These are phyloP conservation scores for Amorpha juglandis DNA, from an alignment of 2,888 invertebrate genomes.

Conservation along the genomic window DNA sequence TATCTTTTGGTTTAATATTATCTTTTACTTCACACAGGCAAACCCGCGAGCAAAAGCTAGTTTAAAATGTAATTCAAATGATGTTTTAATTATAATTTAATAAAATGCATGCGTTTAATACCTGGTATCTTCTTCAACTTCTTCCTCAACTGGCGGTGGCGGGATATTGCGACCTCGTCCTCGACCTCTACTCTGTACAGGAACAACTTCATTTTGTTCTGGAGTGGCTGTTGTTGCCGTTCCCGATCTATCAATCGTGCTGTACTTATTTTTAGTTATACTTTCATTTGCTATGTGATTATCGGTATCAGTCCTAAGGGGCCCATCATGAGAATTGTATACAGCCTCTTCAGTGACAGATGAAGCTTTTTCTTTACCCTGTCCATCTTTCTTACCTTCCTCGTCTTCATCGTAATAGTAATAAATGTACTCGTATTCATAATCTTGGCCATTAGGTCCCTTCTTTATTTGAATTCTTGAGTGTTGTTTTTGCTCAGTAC, in stretches of 20 bases:
- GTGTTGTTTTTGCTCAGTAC: conserved; percentile 87
- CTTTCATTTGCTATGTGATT: conserved; percentile 73
- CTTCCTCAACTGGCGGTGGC: conserved; percentile 79
- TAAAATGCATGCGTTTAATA: conserved; percentile 40
- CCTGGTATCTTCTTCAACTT: conserved; percentile 78
- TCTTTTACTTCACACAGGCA: no score
- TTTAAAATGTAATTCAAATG: background rate
- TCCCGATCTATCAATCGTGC: conserved; percentile 78
- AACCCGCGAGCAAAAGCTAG: no score
- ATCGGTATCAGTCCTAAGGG: conserved; percentile 77
- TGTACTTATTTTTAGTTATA: conserved; percentile 83
- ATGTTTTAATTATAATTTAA: background rate
- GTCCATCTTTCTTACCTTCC: conserved; percentile 72
- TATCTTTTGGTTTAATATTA: no score
- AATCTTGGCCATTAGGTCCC: conserved; percentile 94
- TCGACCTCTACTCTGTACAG: conserved; percentile 70
- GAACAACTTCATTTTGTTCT: conserved; percentile 87
- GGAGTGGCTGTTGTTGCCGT: conserved; percentile 59
- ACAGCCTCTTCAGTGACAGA: conserved; percentile 59
- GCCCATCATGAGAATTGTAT: conserved; percentile 86
- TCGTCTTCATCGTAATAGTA: conserved; percentile 95
- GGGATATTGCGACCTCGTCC: conserved; percentile 78
- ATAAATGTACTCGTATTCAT: conserved; percentile 96
- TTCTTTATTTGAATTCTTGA: conserved; percentile 93
- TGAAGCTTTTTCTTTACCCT: conserved; percentile 52